Conservation (phyloP, 2,888 invertebrate species). For the Macrosoma leucophasiata region DNA sequence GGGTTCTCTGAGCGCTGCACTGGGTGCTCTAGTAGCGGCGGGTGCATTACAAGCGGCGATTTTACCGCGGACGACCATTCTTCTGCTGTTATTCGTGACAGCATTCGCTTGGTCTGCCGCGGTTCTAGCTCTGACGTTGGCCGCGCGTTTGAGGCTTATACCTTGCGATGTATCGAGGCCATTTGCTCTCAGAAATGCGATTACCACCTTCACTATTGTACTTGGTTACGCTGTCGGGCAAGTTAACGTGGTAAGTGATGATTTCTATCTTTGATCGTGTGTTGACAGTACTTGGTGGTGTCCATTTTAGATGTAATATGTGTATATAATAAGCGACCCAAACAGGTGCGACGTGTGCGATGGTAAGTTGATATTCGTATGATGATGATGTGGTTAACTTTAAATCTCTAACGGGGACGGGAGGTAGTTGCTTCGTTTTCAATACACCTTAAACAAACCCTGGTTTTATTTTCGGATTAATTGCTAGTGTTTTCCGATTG, state of each 20-base stretch:
- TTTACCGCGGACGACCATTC: constrained; percentile 88
- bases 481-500: too few species aligned
- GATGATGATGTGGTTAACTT: too few species aligned
- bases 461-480: too few species aligned
- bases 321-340: too few species aligned
- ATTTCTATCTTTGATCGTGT: constrained; percentile 15
- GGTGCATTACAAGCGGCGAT: constrained; percentile 85
- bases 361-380: too few species aligned
- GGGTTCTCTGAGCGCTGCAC: constrained; percentile 85
- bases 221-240: constrained; percentile 92
- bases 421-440: too few species aligned
- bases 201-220: constrained; percentile 90
- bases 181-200: constrained; percentile 87
- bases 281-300: too few species aligned
- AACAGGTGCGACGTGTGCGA: too few species aligned
- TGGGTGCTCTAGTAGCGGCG: constrained; percentile 85
- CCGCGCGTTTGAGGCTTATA: constrained; percentile 88
- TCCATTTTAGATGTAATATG: too few species aligned
- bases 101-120: constrained; percentile 94
- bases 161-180: constrained; percentile 91
- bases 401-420: too few species aligned
- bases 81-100: constrained; percentile 88
- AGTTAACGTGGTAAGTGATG: constrained; percentile 90
- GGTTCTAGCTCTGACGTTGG: constrained; percentile 88
- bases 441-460: too few species aligned